These are phyloP conservation scores for Esox masquinongy DNA, from an alignment of 2,797 vertebrate species.

Conservation along the genomic window DNA sequence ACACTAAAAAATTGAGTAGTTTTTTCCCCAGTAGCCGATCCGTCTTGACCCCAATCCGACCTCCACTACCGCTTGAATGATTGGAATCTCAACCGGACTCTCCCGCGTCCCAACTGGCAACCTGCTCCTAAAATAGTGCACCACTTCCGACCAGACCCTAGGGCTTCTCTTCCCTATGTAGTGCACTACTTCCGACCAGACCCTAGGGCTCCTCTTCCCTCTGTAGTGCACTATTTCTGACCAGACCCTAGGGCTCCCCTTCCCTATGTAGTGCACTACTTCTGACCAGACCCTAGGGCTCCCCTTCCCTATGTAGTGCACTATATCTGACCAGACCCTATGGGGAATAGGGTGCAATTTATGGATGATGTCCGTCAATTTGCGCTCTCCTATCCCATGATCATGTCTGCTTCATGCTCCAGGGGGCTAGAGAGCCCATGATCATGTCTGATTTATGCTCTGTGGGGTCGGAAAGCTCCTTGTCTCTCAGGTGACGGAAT, in stretches of 20 bases:
- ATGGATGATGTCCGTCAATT: background rate
- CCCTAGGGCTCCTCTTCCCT: too few species aligned
- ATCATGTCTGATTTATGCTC: slow-evolving; percentile 39
- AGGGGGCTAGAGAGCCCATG: slow-evolving; percentile 14
- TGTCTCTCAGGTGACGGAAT: background rate
- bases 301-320: too few species aligned
- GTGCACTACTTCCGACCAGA: too few species aligned
- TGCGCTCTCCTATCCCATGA: too few species aligned
- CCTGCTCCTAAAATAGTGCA: background rate
- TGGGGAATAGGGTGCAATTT: background rate
- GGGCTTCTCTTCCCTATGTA: too few species aligned
- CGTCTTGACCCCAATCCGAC: background rate
- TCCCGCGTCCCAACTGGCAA: background rate
- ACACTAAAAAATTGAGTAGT: slow-evolving; percentile 4
- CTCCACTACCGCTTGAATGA: background rate
- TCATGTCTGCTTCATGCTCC: slow-evolving; percentile 36
- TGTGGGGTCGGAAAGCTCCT: slow-evolving; percentile 1
- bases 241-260: too few species aligned
- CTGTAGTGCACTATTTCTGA: too few species aligned
- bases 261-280: too few species aligned
- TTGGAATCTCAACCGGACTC: slow-evolving; percentile 11
- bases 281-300: too few species aligned
- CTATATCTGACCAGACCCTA: too few species aligned
- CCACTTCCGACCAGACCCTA: too few species aligned
- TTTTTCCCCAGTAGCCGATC: slow-evolving; percentile 13